Conservation (phyloP, 2,797 vertebrate species). For the Pristis pectinata region DNA sequence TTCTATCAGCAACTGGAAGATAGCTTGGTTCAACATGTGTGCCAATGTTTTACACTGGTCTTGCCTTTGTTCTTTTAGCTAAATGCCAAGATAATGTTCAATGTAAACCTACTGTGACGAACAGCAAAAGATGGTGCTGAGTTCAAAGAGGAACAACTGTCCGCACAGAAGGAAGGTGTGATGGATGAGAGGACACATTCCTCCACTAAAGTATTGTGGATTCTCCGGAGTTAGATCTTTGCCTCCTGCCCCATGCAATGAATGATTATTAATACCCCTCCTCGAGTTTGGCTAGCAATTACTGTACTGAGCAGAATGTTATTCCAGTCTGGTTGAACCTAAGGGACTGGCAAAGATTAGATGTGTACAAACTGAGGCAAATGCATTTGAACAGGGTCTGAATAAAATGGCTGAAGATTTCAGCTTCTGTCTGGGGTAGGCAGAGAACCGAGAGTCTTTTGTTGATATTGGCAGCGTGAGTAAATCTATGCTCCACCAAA, state of each 20-base stretch:
- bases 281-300: not conserved
- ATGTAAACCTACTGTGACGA: not conserved
- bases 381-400: not conserved
- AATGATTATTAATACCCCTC: not conserved
- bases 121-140: not conserved
- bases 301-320: not conserved
- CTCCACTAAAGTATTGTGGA: not conserved
- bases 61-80: not conserved
- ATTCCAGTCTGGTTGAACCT: not conserved
- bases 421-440: not conserved
- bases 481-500: not conserved
- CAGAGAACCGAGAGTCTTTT: not conserved
- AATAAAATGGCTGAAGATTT: not conserved
- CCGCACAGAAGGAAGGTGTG: not conserved
- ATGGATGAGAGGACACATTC: not conserved
- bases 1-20: not conserved
- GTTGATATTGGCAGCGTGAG: not conserved
- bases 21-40: not conserved
- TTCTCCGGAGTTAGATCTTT: not conserved
- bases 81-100: not conserved
- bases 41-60: not conserved
- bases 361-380: not conserved
- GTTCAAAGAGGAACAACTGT: not conserved
- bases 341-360: not conserved
- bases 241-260: not conserved